Conservation (phyloP, 2,888 invertebrate species). For the Cheilosia pagana region DNA sequence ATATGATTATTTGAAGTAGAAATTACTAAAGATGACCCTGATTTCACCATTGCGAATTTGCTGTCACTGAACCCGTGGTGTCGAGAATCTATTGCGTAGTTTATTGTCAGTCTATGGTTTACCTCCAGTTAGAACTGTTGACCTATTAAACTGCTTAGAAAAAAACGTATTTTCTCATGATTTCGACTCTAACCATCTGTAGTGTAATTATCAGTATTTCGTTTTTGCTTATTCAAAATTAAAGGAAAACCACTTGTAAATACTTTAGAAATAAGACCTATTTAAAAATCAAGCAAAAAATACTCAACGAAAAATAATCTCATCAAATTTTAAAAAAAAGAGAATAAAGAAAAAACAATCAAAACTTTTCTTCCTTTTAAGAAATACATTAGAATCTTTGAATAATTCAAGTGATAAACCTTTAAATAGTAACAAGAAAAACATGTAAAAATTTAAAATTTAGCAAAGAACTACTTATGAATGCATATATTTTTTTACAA, state of each 20-base stretch:
- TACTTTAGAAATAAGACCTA: conserved; percentile 19
- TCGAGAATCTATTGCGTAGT: no score
- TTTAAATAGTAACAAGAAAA: conserved; percentile 23
- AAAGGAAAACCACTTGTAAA: conserved; percentile 21
- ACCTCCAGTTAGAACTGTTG: no score
- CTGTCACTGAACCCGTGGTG: no score
- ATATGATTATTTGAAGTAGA: no score
- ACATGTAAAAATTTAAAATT: conserved; percentile 43
- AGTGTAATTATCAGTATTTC: no score
- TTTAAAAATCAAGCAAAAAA: conserved; percentile 34
- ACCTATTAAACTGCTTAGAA: no score
- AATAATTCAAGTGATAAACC: conserved; percentile 67
- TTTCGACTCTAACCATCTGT: no score
- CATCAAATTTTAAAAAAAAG: conserved; percentile 10
- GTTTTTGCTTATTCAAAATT: not conserved
- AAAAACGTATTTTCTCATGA: no score
- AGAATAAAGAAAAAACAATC: conserved; percentile 34
- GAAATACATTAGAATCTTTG: conserved; percentile 37
- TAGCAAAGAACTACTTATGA: conserved; percentile 57
- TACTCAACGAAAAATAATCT: conserved; percentile 65
- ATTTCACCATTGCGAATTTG: no score
- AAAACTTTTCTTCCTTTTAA: conserved; percentile 37
- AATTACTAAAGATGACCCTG: no score
- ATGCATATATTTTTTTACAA: conserved; percentile 69
- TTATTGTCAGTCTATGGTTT: no score